Percentiles rank a stretch among this genome's conserved stretches.
Conservation (phyloP, 30 jellyfish, hydroid and myxozoan genomes). For the Chrysaora quinquecirrha region DNA sequence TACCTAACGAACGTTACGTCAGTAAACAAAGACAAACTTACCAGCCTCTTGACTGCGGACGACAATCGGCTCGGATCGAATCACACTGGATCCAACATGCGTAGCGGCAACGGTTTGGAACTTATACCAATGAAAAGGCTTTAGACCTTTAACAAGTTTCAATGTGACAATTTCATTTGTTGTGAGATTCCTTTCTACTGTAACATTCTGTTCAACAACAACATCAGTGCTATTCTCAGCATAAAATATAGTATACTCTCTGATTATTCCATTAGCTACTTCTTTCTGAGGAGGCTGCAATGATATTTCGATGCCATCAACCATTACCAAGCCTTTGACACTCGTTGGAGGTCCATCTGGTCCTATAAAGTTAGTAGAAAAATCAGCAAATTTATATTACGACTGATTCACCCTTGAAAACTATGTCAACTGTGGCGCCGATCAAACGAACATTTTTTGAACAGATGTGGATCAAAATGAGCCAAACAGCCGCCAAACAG, state of each 20-base stretch:
- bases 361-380: conserved; percentile 5
- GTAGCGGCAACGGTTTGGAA: conserved; percentile 50
- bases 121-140: conserved; percentile 32
- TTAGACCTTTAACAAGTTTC: conserved; percentile 16
- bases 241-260: conserved; percentile 42
- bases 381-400: no score
- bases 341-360: conserved; percentile 81
- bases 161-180: conserved; percentile 1
- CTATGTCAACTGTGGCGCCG: no score
- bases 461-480: no score
- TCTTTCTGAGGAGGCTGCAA: conserved; percentile 39
- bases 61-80: neutral
- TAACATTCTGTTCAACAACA: no score
- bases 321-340: conserved; percentile 4
- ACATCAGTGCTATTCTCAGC: no score
- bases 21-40: no score
- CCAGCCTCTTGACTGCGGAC: neutral
- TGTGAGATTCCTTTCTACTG: no score
- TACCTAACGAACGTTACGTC: no score
- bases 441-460: no score
- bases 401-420: no score
- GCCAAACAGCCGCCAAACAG: no score
- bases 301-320: neutral
- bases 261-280: conserved; percentile 46
- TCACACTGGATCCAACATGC: conserved; percentile 32